Evolutionary conservation across 1,140 invertebrate species (phyloP).

Genomic region (Rhizoglyphus robini): DNA sequence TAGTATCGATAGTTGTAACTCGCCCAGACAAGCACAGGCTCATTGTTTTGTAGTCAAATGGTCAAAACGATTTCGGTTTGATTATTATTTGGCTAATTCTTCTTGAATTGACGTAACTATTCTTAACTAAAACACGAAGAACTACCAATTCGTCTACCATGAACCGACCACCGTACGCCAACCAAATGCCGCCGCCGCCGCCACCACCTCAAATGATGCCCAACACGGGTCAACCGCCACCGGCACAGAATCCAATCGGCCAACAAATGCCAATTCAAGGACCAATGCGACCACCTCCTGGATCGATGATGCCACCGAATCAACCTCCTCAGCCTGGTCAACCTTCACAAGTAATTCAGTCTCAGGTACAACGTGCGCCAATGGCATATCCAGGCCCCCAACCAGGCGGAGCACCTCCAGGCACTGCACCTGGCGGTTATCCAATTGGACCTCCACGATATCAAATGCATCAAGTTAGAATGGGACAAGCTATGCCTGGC

Average conservation of each 20-base stretch:
- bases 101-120: too few species aligned
- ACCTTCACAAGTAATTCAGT: background rate
- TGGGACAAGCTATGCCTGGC: background rate
- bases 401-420: background rate
- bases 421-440: background rate
- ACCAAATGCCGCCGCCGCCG: conserved; percentile 17
- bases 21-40: too few species aligned
- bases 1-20: background rate
- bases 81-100: too few species aligned
- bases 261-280: background rate
- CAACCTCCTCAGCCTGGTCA: background rate
- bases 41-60: too few species aligned
- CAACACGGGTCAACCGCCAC: background rate
- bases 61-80: too few species aligned
- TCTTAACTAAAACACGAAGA: too few species aligned
- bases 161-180: conserved; percentile 10
- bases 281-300: background rate
- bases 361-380: background rate
- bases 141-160: background rate
- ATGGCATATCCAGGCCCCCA: background rate
- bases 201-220: background rate
- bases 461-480: background rate
- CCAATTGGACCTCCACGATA: background rate
- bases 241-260: background rate
- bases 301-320: background rate